A percentile compares a stretch with the other conserved stretches of the same genome.
phyloP scores from a whole-genome alignment of 2,113 vertebrate genomes.

The Corythoichthys haematopterus region DNA sequence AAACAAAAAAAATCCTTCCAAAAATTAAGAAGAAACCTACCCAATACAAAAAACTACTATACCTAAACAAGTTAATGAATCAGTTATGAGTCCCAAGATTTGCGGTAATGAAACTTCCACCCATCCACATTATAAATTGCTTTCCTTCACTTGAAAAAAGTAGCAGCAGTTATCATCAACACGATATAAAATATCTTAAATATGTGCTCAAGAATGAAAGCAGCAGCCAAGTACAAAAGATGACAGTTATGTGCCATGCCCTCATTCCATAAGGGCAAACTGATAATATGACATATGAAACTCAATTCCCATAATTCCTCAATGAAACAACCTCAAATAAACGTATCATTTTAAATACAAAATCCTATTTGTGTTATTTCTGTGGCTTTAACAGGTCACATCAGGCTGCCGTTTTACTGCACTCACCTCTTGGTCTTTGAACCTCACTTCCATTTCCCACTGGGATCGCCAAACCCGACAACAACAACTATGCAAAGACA shows the following conservation, averaged over 20 bases:
- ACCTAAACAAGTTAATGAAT: too few relatives aligned
- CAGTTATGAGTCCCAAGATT: too few relatives aligned
- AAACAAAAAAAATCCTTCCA: too few relatives aligned
- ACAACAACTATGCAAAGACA: neutral
- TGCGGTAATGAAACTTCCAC: too few relatives aligned
- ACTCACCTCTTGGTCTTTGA: conserved; percentile 71
- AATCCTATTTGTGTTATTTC: neutral
- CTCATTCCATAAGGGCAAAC: neutral
- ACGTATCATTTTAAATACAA: neutral
- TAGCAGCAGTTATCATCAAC: neutral
- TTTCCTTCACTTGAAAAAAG: neutral
- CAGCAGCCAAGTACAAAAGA: neutral
- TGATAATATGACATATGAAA: neutral
- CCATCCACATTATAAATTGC: neutral
- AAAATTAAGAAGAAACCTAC: too few relatives aligned
- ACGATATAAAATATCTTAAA: neutral
- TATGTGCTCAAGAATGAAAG: neutral
- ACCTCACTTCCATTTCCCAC: conserved; percentile 73
- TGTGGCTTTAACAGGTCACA: conserved; percentile 6
- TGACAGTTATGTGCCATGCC: neutral
- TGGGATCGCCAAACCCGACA: conserved; percentile 20
- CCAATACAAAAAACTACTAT: too few relatives aligned
- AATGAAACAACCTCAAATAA: neutral
- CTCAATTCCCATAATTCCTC: neutral
- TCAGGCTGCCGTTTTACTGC: neutral